Conservation (phyloP, 1,140 invertebrate species). For the Myzus persicae region DNA sequence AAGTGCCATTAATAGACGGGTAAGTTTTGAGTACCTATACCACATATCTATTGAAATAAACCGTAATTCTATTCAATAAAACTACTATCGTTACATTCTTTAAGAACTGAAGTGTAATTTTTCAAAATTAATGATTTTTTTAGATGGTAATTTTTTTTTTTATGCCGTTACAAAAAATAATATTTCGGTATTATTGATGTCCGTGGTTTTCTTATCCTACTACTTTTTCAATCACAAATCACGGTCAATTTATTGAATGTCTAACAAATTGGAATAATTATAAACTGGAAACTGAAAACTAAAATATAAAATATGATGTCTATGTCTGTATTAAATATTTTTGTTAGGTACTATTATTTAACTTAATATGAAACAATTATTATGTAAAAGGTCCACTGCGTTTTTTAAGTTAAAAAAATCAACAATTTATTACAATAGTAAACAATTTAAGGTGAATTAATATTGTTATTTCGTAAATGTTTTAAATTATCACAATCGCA, state of each 20-base stretch:
- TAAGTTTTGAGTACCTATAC: constrained; percentile 50
- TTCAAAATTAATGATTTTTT: not conserved
- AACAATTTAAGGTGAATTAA: not conserved
- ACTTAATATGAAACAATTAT: not conserved
- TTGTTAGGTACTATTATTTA: not conserved
- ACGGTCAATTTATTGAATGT: not conserved
- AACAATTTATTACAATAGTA: not conserved
- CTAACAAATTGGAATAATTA: not conserved
- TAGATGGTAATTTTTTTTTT: not conserved
- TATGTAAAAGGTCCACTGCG: not conserved
- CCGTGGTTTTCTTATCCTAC: not conserved
- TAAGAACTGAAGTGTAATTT: not conserved
- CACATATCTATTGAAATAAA: not conserved
- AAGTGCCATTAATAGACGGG: constrained; percentile 62
- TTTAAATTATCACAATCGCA: not conserved
- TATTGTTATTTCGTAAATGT: not conserved
- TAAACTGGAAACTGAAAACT: not conserved
- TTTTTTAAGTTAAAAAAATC: not conserved
- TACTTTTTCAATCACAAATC: not conserved
- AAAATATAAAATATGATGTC: not conserved
- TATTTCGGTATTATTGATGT: not conserved
- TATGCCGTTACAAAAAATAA: not conserved
- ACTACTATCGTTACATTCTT: not conserved
- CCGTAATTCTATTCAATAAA: not conserved
- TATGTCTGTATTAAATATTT: not conserved